A percentile compares a stretch with the other conserved stretches of the same genome.
These are phyloP conservation scores for Euphonia xanthogaster DNA, from an alignment of 2,797 vertebrate species.

Conservation along the genomic window DNA sequence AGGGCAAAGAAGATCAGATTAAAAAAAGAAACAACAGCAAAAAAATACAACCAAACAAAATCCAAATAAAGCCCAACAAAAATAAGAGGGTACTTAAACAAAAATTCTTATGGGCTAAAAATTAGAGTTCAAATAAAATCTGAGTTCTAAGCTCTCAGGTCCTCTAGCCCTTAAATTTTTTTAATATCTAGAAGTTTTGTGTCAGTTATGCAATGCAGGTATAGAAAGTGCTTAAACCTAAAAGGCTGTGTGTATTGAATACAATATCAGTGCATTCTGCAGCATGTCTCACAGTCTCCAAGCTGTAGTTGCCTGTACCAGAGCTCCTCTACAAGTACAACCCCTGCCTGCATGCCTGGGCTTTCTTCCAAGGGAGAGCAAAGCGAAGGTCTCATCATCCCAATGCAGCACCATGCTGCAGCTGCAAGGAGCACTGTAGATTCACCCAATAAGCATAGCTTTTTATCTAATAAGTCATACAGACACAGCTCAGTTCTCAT, in stretches of 20 bases:
- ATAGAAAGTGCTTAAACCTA: neutral
- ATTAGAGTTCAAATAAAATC: neutral
- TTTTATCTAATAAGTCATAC: neutral
- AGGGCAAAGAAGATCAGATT: neutral
- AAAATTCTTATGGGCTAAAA: neutral
- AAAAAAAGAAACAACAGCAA: neutral
- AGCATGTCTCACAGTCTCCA: neutral
- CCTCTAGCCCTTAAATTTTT: neutral
- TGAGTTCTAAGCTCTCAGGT: neutral
- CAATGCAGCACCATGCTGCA: fast-evolving
- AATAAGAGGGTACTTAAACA: fast-evolving
- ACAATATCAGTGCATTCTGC: neutral
- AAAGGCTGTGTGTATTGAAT: neutral
- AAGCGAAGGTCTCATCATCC: neutral
- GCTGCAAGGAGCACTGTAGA: neutral
- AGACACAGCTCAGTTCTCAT: neutral
- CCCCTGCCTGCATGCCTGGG: neutral
- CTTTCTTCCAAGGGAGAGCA: neutral
- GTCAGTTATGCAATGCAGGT: neutral
- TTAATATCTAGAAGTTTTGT: neutral
- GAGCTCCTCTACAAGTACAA: neutral
- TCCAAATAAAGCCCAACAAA: fast-evolving
- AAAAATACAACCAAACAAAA: fast-evolving
- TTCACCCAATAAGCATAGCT: neutral
- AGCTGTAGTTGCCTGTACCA: neutral